Base-by-base conservation (phyloP, 2,888 invertebrate species). In the Capitulum mitella region DNA sequence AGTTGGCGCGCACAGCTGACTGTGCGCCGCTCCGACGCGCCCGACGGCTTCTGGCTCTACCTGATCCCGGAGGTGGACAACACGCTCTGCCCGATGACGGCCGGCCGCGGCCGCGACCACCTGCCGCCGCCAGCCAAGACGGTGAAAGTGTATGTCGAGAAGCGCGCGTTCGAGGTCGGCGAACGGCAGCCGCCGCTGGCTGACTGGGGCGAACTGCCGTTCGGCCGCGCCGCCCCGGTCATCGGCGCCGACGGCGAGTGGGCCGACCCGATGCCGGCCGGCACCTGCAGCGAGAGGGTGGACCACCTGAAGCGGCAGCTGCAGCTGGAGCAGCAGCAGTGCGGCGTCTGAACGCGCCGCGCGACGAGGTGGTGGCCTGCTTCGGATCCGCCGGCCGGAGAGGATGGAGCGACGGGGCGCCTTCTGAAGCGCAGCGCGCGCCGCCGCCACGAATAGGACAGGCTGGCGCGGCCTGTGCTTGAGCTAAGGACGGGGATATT, bases 11-110 rank as follows among this genome's bases (percentile, higher is more conserved):
- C 40, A 0, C 37, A 19, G 40, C 40, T 70, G 19, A 40, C 70
- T 8, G 70, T 70, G 5, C 26, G 26, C 8, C 70, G 70, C 70
- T 37, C 37, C 70, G 70, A 70, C 40, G 40, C 70, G 70, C 37
- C 70, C 40, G 70, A 70, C 37, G 70, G 70, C 70, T 70, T 70
- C 70, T 70, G 70, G 70, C 37, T 70, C 10, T 70, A 70, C 70
- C 26, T 70, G 37, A 70, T 70, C 70, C 70, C 70, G 22, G 70
- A 70, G 40, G 26, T 3, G 70, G 70, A 70, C 40, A 40, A 26
- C 70, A 3, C 26, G 10, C 16, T 1, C 1, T 70, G 70, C 2
- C 22, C 37, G n/a, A 19, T 8, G 16, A 70, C 70, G 10, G 40
- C 70, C 22, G 10, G 1, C 37, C 37, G 70, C 70, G 8, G 40